A percentile compares a stretch with the other conserved stretches of the same genome.
Evolutionary conservation across 2,113 vertebrate genomes (phyloP).

Genomic region (Acanthisitta chloris): DNA sequence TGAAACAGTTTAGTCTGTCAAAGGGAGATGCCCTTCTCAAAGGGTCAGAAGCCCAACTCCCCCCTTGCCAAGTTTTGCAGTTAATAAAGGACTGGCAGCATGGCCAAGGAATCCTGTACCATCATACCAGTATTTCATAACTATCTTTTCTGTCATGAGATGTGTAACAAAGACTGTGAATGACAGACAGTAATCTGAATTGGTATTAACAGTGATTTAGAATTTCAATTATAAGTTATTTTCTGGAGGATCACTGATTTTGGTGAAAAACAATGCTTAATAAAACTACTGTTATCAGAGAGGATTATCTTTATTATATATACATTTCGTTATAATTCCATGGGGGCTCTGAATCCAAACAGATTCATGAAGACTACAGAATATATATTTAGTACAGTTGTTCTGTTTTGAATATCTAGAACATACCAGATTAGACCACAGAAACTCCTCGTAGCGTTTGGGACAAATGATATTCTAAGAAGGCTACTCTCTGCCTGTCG

Average conservation of each 20-base stretch:
- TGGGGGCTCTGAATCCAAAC: neutral
- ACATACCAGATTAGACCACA: neutral
- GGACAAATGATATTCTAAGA: neutral
- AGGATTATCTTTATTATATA: neutral
- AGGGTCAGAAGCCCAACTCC: neutral
- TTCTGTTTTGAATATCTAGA: neutral
- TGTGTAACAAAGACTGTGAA: neutral
- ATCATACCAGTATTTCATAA: neutral
- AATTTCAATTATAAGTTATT: neutral
- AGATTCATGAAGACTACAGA: neutral
- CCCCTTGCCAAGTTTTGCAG: neutral
- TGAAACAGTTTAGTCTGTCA: neutral
- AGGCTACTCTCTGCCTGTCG: neutral
- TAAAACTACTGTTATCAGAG: neutral
- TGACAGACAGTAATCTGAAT: neutral
- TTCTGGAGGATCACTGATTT: neutral
- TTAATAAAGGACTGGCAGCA: neutral
- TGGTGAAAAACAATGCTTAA: neutral
- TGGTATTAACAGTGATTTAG: neutral
- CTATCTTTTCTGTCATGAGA: neutral
- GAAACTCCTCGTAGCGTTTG: neutral
- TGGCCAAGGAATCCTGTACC: neutral
- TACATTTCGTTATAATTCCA: neutral
- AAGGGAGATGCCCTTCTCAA: neutral
- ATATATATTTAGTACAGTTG: neutral